Base-by-base conservation (phyloP, 64 coral and sea anemone genomes). In the Montipora cactus region DNA sequence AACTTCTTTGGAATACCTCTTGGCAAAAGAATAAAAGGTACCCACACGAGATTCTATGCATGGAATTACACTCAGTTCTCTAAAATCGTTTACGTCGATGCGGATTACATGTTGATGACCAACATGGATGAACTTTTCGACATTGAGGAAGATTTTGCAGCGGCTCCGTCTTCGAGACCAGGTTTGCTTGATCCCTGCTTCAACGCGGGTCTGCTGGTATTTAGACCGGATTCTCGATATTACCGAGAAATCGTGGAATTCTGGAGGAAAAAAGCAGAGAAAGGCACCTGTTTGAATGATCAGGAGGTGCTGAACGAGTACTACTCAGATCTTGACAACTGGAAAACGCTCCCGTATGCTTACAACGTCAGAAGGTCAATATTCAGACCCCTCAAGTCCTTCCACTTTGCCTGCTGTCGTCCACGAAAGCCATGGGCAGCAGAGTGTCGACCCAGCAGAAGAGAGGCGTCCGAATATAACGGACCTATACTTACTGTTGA, bases 71-170 rank as follows among this genome's bases (percentile, higher is more conserved):
- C 94, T 6, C 81, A 98, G 75, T 98, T 88, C 77, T 91, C 88
- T 21, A 97, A 95, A 95, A 81, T 98, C 21, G 74, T 95, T 74
- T 95, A 91, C 79, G 69, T 90, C 71, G 94, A 93, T 84, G 80
- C 87, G 21, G 77, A 90, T 47, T 71, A 88, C 62, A 94, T 97
- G 95, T 85, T 87, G 1, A 64, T 97, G 55, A 94, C 86, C 19
- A 97, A 97, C 67, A 97, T 94, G 20, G 95, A 97, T 89, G 92
- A 94, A 73, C 83, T 97, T 13, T 97, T 97, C 44, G 89, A 97
- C 49, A 86, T 81, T 0, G n/a, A 45, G 75, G 89, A 84, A 16
- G 92, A 97, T 55, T 94, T 97, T 79, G 95, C 95, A 10, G 95
- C 95, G 45, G 84, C 78, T n/a, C 88, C 92, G 46, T 97, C 89